These are phyloP conservation scores for Globia sparganii DNA, from an alignment of 2,888 invertebrate species.

Conservation along the genomic window DNA sequence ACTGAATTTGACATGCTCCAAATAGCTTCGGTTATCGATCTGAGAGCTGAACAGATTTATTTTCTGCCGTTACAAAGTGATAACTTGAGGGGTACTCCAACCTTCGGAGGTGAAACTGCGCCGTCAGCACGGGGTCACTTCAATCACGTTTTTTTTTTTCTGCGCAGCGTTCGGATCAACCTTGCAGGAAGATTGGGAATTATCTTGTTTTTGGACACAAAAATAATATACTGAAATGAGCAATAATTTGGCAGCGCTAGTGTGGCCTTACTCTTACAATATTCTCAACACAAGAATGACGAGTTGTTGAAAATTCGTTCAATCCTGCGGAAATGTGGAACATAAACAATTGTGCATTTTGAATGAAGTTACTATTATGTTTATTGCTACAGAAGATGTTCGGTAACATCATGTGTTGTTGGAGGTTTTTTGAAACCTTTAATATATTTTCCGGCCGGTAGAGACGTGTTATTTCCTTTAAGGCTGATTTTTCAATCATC, in stretches of 20 bases:
- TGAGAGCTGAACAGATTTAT: conserved; percentile 16
- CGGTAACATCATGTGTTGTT: no score
- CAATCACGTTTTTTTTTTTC: conserved; percentile 48
- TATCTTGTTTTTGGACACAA: not conserved
- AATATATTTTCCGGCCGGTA: no score
- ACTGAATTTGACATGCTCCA: not conserved
- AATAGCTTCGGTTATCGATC: not conserved
- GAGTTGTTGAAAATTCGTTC: not conserved
- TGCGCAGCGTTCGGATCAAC: not conserved
- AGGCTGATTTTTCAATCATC: no score
- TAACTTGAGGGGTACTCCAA: conserved; percentile 64
- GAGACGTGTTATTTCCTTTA: no score
- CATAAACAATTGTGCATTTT: no score
- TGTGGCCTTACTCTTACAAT: not conserved
- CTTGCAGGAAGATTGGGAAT: not conserved
- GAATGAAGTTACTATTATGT: no score
- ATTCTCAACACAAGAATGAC: not conserved
- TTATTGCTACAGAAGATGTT: no score
- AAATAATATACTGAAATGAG: not conserved
- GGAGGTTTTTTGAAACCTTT: no score
- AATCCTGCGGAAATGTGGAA: not conserved
- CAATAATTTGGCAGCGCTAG: not conserved
- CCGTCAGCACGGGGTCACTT: conserved; percentile 61
- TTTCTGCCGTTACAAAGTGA: conserved; percentile 28
- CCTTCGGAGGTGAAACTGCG: conserved; percentile 62